Base-by-base conservation (phyloP, 2,113 vertebrate genomes). In the Nyctibius bracteatus region DNA sequence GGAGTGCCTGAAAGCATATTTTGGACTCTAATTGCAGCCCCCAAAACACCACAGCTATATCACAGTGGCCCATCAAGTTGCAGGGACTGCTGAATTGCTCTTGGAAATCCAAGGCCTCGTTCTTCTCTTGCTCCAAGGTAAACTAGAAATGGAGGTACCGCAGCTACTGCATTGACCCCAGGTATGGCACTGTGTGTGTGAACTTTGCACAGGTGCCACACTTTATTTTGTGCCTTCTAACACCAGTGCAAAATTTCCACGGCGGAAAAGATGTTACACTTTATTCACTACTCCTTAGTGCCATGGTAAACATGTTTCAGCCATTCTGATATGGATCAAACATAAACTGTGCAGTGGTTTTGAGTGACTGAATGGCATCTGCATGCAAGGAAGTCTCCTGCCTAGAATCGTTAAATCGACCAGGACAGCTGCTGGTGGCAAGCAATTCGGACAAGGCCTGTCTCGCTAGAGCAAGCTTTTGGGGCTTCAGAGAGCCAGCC, bases 291-390 rank as follows among this genome's bases (percentile, higher is more conserved):
- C 58, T 92, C 30, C 43, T 37, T 24, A 46, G 25, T 13, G 54
- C n/a, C 30, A 12, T 5, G 16, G 35, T 39, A 44, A 79, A 84
- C 89, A 33, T 14, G 14, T 44, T 71, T 37, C 57, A 68, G 47
- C 16, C 22, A 1, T 51, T 80, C 49, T 67, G 14, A 46, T 58
- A 12, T 1, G 15, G 63, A 24, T 33, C 55, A 41, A 71, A 55
- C 22, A 27, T 14, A 15, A 67, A 54, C 27, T 35, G 12, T 19
- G 54, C 23, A 30, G 22, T 54, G 46, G 17, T 44, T 90, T 77
- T 58, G 37, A 62, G 59, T 27, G 37, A 20, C 33, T 0, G 0
- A 63, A 30, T 0, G 0, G 28, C 2, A 0, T 16, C 7, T 7
- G 57, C 37, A 27, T 5, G 25, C 2, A 3, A 20, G 2, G 8